Evolutionary conservation across 2,888 invertebrate species (phyloP).

Genomic region (Fissipunctia ypsillon): DNA sequence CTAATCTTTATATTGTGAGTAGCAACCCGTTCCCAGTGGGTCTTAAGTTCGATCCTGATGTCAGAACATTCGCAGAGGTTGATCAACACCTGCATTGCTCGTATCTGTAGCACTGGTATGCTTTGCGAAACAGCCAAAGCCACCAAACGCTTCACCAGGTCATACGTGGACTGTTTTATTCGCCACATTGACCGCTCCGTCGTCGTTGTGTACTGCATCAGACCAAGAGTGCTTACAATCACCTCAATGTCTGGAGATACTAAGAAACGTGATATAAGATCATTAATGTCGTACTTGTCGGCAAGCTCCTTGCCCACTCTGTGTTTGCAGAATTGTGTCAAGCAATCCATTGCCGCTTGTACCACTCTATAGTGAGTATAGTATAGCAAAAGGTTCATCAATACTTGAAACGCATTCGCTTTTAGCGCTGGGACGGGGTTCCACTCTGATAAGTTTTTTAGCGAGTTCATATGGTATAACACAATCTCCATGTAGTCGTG

Average conservation of each 20-base stretch:
- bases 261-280: conserved; percentile 71
- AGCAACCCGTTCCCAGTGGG: conserved; percentile 74
- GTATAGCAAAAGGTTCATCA: conserved; percentile 76
- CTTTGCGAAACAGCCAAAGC: conserved; percentile 73
- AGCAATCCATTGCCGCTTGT: conserved; percentile 81
- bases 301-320: conserved; percentile 80
- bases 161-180: conserved; percentile 77
- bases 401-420: conserved; percentile 82
- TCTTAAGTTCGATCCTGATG: conserved; percentile 78
- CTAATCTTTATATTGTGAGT: conserved; percentile 73
- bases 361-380: conserved; percentile 75
- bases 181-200: conserved; percentile 86
- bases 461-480: conserved; percentile 79
- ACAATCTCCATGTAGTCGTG: conserved; percentile 83
- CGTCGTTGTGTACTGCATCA: conserved; percentile 81
- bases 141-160: conserved; percentile 77
- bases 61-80: conserved; percentile 86
- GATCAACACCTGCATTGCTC: conserved; percentile 81
- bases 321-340: conserved; percentile 84
- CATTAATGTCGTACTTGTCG: conserved; percentile 81
- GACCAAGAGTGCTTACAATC: conserved; percentile 77
- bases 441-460: conserved; percentile 80
- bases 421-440: conserved; percentile 78
- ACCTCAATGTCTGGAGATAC: conserved; percentile 71
- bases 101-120: conserved; percentile 79